Percentiles rank a stretch among this genome's conserved stretches.
These are phyloP conservation scores for Anguilla obscura DNA, from an alignment of 2,797 vertebrate genomes.

Conservation along the genomic window DNA sequence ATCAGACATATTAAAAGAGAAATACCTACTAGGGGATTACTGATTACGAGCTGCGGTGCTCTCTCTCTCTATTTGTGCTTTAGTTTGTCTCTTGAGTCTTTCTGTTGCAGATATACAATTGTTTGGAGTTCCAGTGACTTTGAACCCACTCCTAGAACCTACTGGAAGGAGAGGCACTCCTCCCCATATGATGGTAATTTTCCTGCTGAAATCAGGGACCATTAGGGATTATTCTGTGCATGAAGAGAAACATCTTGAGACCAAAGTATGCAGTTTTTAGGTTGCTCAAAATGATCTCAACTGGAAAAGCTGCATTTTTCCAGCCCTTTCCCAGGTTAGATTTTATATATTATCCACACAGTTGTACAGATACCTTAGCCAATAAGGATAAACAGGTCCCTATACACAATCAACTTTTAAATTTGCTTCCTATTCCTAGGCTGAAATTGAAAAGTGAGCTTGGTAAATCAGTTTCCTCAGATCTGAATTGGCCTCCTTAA, in stretches of 20 bases:
- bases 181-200: not conserved
- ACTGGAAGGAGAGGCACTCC: not conserved
- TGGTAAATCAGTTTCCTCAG: not conserved
- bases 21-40: not conserved
- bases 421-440: not conserved
- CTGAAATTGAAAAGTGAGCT: not conserved
- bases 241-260: not conserved
- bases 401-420: not conserved
- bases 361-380: not conserved
- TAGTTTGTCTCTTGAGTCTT: not conserved
- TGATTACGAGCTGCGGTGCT: not conserved
- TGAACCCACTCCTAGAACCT: not conserved
- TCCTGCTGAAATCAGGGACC: not conserved
- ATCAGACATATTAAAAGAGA: not conserved
- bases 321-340: not conserved
- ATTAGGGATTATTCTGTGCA: no score
- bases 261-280: no score
- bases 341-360: not conserved
- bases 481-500: not conserved
- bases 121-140: not conserved
- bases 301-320: not conserved
- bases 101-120: not conserved
- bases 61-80: no score
- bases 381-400: not conserved
- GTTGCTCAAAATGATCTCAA: no score